Evolutionary conservation across 2,113 vertebrate species (phyloP).

Genomic region (Corydoras sp.): DNA sequence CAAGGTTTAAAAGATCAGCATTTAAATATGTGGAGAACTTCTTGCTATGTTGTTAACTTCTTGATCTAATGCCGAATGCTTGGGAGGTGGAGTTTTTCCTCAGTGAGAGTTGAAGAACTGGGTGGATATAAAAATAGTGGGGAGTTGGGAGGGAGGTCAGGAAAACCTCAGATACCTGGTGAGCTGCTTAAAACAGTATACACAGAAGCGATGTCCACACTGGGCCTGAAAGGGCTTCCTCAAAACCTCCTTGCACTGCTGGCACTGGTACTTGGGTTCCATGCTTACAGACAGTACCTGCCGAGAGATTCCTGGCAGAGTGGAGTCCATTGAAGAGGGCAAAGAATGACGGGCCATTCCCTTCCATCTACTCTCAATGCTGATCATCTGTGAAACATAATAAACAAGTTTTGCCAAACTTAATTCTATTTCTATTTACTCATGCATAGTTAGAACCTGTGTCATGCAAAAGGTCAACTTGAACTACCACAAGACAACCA

Average conservation of each 20-base stretch:
- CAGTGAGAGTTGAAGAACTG: not conserved
- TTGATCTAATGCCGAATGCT: not conserved
- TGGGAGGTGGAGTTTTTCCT: not conserved
- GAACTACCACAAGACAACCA: no score
- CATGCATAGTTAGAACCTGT: no score
- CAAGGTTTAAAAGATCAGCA: not conserved
- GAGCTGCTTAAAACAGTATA: conserved; percentile 74
- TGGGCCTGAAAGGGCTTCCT: conserved; percentile 87
- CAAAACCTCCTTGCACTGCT: conserved; percentile 82
- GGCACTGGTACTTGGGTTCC: conserved; percentile 92
- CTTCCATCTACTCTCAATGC: conserved; percentile 36
- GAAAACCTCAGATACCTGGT: conserved; percentile 40
- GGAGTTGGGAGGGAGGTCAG: conserved; percentile 8
- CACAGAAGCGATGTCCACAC: conserved; percentile 96
- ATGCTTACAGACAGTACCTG: conserved; percentile 47
- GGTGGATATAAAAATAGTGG: not conserved
- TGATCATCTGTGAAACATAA: conserved; percentile 30
- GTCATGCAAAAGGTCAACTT: no score
- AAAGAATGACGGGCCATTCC: conserved; percentile 40
- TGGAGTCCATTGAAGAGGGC: conserved; percentile 32
- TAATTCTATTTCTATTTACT: no score
- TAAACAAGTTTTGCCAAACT: not conserved
- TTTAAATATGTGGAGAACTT: not conserved
- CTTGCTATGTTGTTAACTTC: not conserved
- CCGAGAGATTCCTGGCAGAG: conserved; percentile 38